These are phyloP conservation scores for Drosophila meridiana DNA, from an alignment of 2,888 invertebrate species.

Conservation along the genomic window DNA sequence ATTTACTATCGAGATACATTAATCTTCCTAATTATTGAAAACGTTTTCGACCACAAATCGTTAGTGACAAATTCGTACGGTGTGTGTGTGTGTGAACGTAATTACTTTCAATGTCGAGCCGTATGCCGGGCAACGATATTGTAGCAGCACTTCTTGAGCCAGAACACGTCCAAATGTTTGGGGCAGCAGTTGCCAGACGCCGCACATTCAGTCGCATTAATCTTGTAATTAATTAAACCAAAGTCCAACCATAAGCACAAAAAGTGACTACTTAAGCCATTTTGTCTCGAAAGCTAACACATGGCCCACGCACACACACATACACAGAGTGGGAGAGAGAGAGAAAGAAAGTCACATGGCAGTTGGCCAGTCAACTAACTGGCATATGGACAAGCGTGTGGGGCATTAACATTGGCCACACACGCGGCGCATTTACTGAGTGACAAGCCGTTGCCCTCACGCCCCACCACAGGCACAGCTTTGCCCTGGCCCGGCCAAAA, in stretches of 20 bases:
- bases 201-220: conserved; percentile 63
- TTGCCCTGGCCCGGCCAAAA: conserved; percentile 23
- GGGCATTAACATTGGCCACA: conserved; percentile 74
- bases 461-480: neutral
- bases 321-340: neutral
- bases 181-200: conserved; percentile 45
- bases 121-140: conserved; percentile 37
- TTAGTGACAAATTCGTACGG: conserved; percentile 57
- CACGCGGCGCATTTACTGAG: conserved; percentile 65
- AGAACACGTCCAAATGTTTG: conserved; percentile 17
- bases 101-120: conserved; percentile 54
- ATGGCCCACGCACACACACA: conserved; percentile 55
- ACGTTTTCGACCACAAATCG: conserved; percentile 24
- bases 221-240: conserved; percentile 81
- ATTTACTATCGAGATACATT: neutral
- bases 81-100: conserved; percentile 30
- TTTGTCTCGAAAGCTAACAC: conserved; percentile 77
- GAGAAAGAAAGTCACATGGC: neutral
- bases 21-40: neutral
- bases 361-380: conserved; percentile 63
- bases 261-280: conserved; percentile 81
- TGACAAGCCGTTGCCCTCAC: conserved; percentile 56
- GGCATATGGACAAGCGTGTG: conserved; percentile 76
- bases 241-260: conserved; percentile 80
- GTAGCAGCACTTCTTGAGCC: conserved; percentile 22